Evolutionary conservation across 2,888 invertebrate genomes (phyloP), one percentile per base, ranked within the genome.

Genomic region (Apamea epomidion): DNA sequence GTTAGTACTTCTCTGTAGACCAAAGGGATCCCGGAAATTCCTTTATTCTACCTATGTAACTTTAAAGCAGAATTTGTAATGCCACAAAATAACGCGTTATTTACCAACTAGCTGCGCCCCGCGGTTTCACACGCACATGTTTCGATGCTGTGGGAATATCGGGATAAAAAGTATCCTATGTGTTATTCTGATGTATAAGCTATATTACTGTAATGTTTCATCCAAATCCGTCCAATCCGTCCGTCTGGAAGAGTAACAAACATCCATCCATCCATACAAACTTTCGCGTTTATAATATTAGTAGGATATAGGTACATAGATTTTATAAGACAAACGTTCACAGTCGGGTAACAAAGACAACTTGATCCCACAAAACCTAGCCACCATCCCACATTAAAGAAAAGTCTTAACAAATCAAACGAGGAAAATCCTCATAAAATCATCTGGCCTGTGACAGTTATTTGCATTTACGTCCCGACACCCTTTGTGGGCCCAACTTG

Each of bases 381-480:
- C 14, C 51, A 72, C 67, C 60, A 67, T 67, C 51, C 58, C 74
- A 72, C 67, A 67, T 68, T 60, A 70, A 74, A 76, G 62, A 70
- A 76, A 80, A 74, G 32, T 67, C 62, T 79, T 76, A 76, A 69
- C 73, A 76, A 87, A 82, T 71, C 78, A 78, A 76, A 85, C 54
- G 14, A 74, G 82, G 80, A 80, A 85, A 87, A 82, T 73, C 77
- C 67, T 75, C 71, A 82, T 87, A 78, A 80, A 87, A 85, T 85
- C 80, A 76, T 79, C 68, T 77, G 83, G 79, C 58, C 62, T 64
- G 76, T 71, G 88, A 87, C 84, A 87, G 76, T 86, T 84, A 87
- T 87, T 83, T 87, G 84, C 88, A 86, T 86, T 86, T 84, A 88
- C 84, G 74, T 77, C 71, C 72, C 58, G 79, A 81, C 85, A 80